Evolutionary conservation across 2,888 invertebrate genomes (phyloP).

Genomic region (Neocrepidodera transversa): DNA sequence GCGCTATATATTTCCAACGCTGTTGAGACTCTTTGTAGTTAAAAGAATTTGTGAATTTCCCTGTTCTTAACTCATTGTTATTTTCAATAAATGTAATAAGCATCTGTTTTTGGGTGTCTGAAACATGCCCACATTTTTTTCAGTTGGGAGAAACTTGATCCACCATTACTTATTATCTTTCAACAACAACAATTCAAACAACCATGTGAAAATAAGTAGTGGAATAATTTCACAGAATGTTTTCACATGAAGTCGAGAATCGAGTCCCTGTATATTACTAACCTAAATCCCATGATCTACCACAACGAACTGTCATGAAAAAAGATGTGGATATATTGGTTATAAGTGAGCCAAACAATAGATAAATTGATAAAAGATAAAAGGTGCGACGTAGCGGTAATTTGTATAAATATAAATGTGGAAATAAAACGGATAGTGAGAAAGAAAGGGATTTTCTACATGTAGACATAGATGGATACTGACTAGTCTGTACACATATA

Average conservation of each 20-base stretch:
- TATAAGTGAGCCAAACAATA: slow-evolving; percentile 25
- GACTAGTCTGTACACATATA: slow-evolving; percentile 5
- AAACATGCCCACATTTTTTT: not conserved
- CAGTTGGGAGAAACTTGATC: not conserved
- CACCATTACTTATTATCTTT: not conserved
- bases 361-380: slow-evolving; percentile 13
- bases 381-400: slow-evolving; percentile 9
- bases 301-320: slow-evolving; percentile 8
- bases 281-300: slow-evolving; percentile 29
- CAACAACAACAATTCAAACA: slow-evolving; percentile 2
- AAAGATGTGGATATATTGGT: slow-evolving; percentile 21
- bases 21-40: slow-evolving; percentile 5
- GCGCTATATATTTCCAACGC: not conserved
- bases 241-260: too few species aligned
- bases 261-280: too few species aligned
- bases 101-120: slow-evolving; percentile 2
- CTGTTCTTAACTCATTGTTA: not conserved
- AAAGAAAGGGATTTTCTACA: not conserved
- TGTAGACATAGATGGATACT: not conserved
- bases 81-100: not conserved
- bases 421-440: not conserved
- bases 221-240: too few species aligned
- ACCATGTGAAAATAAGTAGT: slow-evolving; percentile 12
- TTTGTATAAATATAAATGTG: slow-evolving; percentile 10
- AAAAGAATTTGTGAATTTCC: slow-evolving; percentile 3